A percentile compares a stretch with the other conserved stretches of the same genome.
phyloP scores from a whole-genome alignment of 2,113 vertebrate genomes.

The Leptodactylus fuscus region DNA sequence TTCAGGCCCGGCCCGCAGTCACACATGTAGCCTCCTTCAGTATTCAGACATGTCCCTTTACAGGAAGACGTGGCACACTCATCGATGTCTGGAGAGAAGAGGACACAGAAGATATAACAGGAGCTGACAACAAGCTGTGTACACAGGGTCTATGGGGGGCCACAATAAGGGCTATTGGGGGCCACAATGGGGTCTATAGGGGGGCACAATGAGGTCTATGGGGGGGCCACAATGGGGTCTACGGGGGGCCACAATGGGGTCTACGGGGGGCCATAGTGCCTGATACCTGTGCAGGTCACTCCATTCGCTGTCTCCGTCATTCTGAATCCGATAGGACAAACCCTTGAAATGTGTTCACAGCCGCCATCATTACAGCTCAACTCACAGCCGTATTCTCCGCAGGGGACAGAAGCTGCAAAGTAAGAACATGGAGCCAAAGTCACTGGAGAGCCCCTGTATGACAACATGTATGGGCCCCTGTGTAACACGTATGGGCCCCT shows the following conservation, averaged over 20 bases:
- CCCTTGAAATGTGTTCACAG: conserved; percentile 78
- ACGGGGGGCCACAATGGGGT: too few species aligned
- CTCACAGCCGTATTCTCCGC: conserved; percentile 80
- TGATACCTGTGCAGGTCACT: conserved; percentile 76
- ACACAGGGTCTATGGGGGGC: background rate
- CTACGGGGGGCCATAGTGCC: too few species aligned
- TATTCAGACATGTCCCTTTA: conserved; percentile 75
- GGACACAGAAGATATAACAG: background rate
- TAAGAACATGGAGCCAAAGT: too few species aligned
- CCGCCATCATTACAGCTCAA: conserved; percentile 78
- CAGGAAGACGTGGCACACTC: conserved; percentile 76
- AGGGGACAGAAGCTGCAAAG: conserved; percentile 60
- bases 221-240: too few species aligned
- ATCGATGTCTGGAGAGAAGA: conserved; percentile 69
- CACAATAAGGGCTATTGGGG: too few species aligned
- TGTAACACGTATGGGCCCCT: too few species aligned
- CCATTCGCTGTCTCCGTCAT: conserved; percentile 77
- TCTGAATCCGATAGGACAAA: conserved; percentile 79
- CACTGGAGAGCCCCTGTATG: too few species aligned
- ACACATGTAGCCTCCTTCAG: conserved; percentile 77
- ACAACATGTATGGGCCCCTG: too few species aligned
- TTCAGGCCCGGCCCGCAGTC: conserved; percentile 75
- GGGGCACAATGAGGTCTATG: too few species aligned
- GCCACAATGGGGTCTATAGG: too few species aligned
- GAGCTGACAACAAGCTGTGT: background rate